These are phyloP conservation scores for Rhizomys pruinosus DNA, from an alignment of 2,113 vertebrate genomes.

Conservation along the genomic window DNA sequence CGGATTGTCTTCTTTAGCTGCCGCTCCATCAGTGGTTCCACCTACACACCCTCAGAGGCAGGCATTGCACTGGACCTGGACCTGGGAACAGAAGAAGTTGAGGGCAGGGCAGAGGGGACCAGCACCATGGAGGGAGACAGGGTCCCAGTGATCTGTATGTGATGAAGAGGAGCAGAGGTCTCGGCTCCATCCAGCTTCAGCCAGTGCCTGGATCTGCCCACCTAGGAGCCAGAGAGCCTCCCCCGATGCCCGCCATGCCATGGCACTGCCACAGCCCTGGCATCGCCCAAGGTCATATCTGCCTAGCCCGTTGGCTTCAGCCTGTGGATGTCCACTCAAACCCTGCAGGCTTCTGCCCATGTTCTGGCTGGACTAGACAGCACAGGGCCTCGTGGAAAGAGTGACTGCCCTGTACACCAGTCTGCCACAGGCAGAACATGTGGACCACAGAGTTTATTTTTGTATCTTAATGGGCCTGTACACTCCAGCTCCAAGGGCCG, in stretches of 20 bases:
- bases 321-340: conserved; percentile 25
- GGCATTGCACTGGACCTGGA: conserved; percentile 95
- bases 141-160: conserved; percentile 81
- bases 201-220: conserved; percentile 49
- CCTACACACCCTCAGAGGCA: conserved; percentile 87
- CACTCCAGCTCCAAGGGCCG: conserved; percentile 53
- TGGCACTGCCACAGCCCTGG: background rate
- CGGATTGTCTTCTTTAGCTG: conserved; percentile 96
- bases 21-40: conserved; percentile 93
- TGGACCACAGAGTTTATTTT: conserved; percentile 82
- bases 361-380: conserved; percentile 30
- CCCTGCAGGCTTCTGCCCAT: conserved; percentile 28
- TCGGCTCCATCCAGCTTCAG: conserved; percentile 56
- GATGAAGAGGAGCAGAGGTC: conserved; percentile 51
- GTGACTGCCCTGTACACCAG: conserved; percentile 13
- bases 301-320: conserved; percentile 54
- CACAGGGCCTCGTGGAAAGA: conserved; percentile 33
- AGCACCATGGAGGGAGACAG: conserved; percentile 88
- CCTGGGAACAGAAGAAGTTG: conserved; percentile 87
- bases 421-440: conserved; percentile 42
- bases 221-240: background rate
- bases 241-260: conserved; percentile 47
- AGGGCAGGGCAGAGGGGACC: conserved; percentile 71
- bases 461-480: conserved; percentile 69
- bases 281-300: conserved; percentile 23